These are phyloP conservation scores for Herpailurus yagouaroundi DNA, from an alignment of 2,113 vertebrate species.

Conservation along the genomic window DNA sequence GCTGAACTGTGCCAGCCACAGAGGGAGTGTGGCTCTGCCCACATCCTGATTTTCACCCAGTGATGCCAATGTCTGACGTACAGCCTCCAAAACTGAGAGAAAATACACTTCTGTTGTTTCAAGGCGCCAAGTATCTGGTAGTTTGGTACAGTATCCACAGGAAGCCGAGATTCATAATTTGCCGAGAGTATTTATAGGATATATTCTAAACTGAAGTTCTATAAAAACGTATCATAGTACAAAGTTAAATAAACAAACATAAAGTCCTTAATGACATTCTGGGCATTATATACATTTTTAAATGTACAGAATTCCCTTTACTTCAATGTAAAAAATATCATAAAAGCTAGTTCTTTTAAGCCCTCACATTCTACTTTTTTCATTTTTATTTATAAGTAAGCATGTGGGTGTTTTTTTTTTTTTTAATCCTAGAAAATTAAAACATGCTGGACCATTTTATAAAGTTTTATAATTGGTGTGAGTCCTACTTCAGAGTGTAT, in stretches of 20 bases:
- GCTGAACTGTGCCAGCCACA: fast-evolving
- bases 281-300: not conserved
- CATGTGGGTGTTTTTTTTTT: too few relatives aligned
- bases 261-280: not conserved
- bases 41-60: not conserved
- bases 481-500: not conserved
- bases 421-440: not conserved
- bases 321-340: not conserved
- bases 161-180: not conserved
- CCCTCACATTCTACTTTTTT: not conserved
- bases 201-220: not conserved
- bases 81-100: not conserved
- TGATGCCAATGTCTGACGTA: not conserved
- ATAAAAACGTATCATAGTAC: not conserved
- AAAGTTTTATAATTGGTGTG: not conserved
- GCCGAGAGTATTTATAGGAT: not conserved
- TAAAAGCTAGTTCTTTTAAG: not conserved
- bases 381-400: constrained; percentile 6
- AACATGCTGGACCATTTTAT: not conserved
- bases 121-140: not conserved
- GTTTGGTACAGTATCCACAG: not conserved
- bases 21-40: fast-evolving
- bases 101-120: not conserved
- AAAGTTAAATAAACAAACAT: not conserved
- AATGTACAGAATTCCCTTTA: not conserved